Base-by-base conservation (phyloP, 2,113 vertebrate species). In the Austrofundulus limnaeus region DNA sequence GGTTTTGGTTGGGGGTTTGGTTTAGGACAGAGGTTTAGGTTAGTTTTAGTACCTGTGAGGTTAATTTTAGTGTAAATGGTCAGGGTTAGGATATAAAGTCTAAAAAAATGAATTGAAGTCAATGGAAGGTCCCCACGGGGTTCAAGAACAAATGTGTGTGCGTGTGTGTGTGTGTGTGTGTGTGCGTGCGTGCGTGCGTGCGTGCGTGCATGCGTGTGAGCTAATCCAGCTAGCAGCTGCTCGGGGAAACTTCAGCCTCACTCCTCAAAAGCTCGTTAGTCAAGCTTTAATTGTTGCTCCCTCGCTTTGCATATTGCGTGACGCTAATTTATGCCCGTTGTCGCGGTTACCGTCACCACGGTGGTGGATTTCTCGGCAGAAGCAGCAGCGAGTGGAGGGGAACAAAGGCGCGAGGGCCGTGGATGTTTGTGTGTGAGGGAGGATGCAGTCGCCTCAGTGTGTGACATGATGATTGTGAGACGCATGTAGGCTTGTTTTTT, bases 181-280 rank as follows among this genome's bases (percentile, higher is more conserved):
- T n/a, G n/a, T n/a, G n/a, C n/a, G n/a, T n/a, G n/a, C n/a, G n/a
- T n/a, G n/a, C n/a, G n/a, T n/a, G n/a, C n/a, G n/a, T 16, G 17
- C 56, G 20, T 42, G 37, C 52, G 2, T 42, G 15, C 68, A 20
- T 70, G 21, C 78, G 79, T 77, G 76, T 58, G 74, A 72, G 81
- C 83, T 91, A 92, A 93, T 91, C 88, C 86, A 87, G 88, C 92
- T 92, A 91, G 87, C 70, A 92, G 84, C 82, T 88, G 87, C 86
- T 92, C 68, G 42, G 84, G 87, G 84, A 92, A 91, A 92, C 91
- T 91, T 91, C 83, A 91, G 82, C 80, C 78, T 76, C 48, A 66
- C 83, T 89, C 85, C 82, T 92, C 87, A 88, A 90, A 92, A 92
- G 87, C 89, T 91, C 86, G 81, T 93, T 92, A 90, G 91, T 92